Evolutionary conservation across 2,113 vertebrate species (phyloP), one percentile per base, ranked within the genome.

Genomic region (Pluvianellus socialis): DNA sequence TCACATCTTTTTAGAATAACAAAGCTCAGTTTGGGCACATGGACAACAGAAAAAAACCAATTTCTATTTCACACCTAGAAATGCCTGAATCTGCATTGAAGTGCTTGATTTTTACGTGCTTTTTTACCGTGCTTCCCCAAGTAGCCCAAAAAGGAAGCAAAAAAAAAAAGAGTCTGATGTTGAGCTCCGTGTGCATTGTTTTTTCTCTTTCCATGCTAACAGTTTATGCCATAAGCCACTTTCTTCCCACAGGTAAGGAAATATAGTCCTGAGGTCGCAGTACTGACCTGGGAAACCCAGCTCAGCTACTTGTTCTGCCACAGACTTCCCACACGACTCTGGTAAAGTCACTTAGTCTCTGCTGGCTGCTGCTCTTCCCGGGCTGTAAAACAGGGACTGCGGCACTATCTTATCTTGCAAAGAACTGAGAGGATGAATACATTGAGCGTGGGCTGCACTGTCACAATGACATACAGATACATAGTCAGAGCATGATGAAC

Each of bases 401-500:
- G 13, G 75, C 67, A 6, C 50, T 52, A 14, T 19, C 66, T 91
- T 24, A 24, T 23, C 91, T 53, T 15, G 58, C 42, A 50, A 24
- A 55, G 61, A 50, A n/a, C 72, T 42, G 3, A 50, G 56, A 88
- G 70, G 88, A 71, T 75, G 93, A 95, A 79, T 49, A 14, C 55
- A 28, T 0, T 5, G 53, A 92, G 86, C 8, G 53, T 94, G 89
- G 93, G 93, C 91, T 96, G 93, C 1, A 6, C 79, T 90, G 83
- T 90, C 83, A 86, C 9, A 47, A 55, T 86, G 93, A 88, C 68
- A 63, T 59, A 35, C 91, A 92, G 91, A 55, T 38, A 47, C 8
- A 55, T 61, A 83, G 62, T 92, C 92, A 96, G 94, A 95, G 88
- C 74, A 75, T 82, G 93, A 90, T 55, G 86, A 96, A 95, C 93